Evolutionary conservation across 2,797 vertebrate genomes (phyloP), one percentile per base, ranked within the genome.

Genomic region (Propithecus deckenii): DNA sequence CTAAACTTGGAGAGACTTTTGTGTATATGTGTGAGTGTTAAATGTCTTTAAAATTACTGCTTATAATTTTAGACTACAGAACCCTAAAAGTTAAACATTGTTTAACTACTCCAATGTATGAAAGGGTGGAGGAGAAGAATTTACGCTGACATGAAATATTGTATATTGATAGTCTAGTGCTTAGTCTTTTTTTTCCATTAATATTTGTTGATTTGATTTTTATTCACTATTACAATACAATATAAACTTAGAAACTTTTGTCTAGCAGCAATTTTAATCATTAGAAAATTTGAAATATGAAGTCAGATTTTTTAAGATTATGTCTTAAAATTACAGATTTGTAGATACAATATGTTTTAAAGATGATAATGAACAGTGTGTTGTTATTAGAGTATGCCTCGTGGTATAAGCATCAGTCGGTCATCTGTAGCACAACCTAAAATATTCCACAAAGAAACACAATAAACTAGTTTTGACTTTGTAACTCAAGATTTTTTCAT

Each of bases 11-110:
- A 72, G 55, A 97, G 61, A 78, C 74, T 95, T 95, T 89, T 78
- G 28, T 79, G 23, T 85, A 71, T 80, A 46, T 78, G 43, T 86
- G 8, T 59, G 48, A 76, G 38, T 88, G 22, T 74, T 93, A 90
- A 90, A 93, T 95, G 95, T 92, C 46, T 96, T 97, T 97, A 32
- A 97, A 97, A 97, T 94, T 94, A 59, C 74, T 91, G 10, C 23
- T 67, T 96, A 75, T 48, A 95, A 94, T 97, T 97, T 97, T 96
- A 91, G 83, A 79, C 43, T 84, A 75, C 3, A 91, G 23, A 69
- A 18, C 20, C 20, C 35, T 91, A 90, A 92, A 96, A 79, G 38
- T 94, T 95, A 86, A 95, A 79, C 90, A 11, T 57, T 96, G 94
- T 95, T 92, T 75, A 92, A 94, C n/a, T 89, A 75, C 23, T 92